Evolutionary conservation across 2,888 invertebrate species (phyloP).

Genomic region (Papilio protenor): DNA sequence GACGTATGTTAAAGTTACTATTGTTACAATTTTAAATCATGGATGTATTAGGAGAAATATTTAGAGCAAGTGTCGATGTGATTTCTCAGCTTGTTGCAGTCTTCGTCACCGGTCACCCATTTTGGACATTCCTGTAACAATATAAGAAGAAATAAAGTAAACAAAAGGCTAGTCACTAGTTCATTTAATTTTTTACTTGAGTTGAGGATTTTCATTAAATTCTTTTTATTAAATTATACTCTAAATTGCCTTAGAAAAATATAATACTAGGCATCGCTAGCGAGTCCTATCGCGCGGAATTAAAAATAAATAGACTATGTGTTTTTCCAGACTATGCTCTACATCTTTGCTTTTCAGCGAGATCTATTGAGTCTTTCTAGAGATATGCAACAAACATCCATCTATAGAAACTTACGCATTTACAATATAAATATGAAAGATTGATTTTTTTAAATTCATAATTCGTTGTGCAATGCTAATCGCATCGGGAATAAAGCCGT

Average conservation of each 20-base stretch:
- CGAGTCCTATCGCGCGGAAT: no score
- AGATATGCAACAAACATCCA: no score
- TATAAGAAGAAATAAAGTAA: no score
- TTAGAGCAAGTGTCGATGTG: conserved; percentile 31
- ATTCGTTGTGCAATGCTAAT: background rate
- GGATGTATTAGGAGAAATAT: conserved; percentile 27
- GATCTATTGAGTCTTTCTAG: no score
- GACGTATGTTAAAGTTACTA: background rate
- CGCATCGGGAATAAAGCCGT: no score
- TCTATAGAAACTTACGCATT: no score
- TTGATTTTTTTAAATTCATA: background rate
- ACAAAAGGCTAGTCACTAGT: background rate
- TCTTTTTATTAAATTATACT: background rate
- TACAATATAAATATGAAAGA: no score
- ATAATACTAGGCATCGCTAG: background rate
- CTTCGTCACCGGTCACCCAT: conserved; percentile 32
- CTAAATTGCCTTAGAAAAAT: background rate
- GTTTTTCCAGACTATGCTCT: no score
- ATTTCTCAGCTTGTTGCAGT: conserved; percentile 34
- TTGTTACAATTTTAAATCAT: background rate
- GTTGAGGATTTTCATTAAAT: background rate
- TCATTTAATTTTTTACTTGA: background rate
- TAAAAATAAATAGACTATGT: no score
- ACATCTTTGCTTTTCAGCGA: no score
- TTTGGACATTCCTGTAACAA: conserved; percentile 67